Evolutionary conservation across 64 coral and sea anemone species (phyloP), one percentile per base, ranked within the genome.

Genomic region (Cladopsammia gracilis): DNA sequence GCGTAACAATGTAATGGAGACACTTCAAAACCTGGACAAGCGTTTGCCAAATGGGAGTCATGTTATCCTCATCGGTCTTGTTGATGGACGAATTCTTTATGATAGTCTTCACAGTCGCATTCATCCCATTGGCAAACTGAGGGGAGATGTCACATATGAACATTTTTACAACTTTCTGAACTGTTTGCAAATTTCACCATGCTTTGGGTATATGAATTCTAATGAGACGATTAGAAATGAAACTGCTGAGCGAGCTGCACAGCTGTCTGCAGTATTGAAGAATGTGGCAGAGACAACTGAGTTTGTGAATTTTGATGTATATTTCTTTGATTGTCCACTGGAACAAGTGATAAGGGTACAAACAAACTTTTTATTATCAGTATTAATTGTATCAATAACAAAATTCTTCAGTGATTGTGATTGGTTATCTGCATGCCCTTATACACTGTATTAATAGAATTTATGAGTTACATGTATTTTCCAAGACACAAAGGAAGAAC

Each of bases 101-200:
- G 73, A 99, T 34, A 91, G 79, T 15, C 75, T 99, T 47, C 98
- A 99, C 74, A 96, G 91, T 66, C 87, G 88, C 3, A 96, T 94
- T 67, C 98, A 99, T 71, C 98, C 98, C 3, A 99, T 99, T 81
- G 98, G 98, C 20, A 91, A 71, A 10, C 76, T 99, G 15, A 89
- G 92, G 48, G 68, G 78, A 19, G 98, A 99, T 67, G 98, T 96
- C 8, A 99, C 98, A 0, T 99, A 99, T 62, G 87, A 89, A 75
- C 71, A 80, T 47, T 78, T 99, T 86, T 99, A 99, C 77, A 88
- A 96, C 81, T 99, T 96, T 23, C 42, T 99, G 81, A 99, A 99
- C 90, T 99, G 98, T 61, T 77, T 99, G 25, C 88, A 96, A 13
- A 49, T 99, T 48, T 99, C 98, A 7, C 98, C 98, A 1, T 99